Conservation (phyloP, 2,888 invertebrate genomes). For the Caenorhabditis angaria region DNA sequence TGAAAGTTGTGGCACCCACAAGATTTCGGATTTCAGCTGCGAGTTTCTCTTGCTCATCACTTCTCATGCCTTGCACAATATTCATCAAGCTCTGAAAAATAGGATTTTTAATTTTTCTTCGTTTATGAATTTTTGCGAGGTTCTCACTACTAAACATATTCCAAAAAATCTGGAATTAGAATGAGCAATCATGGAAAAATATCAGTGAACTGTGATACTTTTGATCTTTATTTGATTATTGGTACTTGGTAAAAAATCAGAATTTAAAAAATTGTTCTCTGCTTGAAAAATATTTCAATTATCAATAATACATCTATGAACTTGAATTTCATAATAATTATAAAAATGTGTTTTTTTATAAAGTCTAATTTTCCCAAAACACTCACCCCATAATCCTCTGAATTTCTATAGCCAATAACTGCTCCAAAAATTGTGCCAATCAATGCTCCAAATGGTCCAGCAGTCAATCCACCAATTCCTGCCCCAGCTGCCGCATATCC, state of each 20-base stretch:
- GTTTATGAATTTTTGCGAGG: no score
- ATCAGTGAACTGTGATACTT: no score
- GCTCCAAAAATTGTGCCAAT: constrained; percentile 34
- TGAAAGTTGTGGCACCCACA: constrained; percentile 28
- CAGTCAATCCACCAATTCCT: constrained; percentile 30
- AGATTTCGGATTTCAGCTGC: constrained; percentile 26
- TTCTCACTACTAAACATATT: no score
- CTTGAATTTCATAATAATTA: no score
- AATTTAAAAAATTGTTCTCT: constrained; percentile 1
- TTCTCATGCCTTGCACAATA: constrained; percentile 15
- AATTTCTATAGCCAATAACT: constrained; percentile 30
- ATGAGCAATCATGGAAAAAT: no score
- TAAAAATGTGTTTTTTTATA: not conserved
- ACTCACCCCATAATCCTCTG: constrained; percentile 26
- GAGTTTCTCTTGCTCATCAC: constrained; percentile 20
- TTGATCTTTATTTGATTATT: not conserved
- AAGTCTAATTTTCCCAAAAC: not conserved
- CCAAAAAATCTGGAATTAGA: no score
- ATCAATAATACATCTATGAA: not conserved
- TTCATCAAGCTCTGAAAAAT: constrained; percentile 27
- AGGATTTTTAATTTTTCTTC: no score
- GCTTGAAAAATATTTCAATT: not conserved
- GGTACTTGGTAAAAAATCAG: not conserved
- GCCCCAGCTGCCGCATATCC: constrained; percentile 32
- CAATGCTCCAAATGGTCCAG: constrained; percentile 38